Conservation (phyloP, 2,797 vertebrate genomes). For the Emydoidea blandingii region DNA sequence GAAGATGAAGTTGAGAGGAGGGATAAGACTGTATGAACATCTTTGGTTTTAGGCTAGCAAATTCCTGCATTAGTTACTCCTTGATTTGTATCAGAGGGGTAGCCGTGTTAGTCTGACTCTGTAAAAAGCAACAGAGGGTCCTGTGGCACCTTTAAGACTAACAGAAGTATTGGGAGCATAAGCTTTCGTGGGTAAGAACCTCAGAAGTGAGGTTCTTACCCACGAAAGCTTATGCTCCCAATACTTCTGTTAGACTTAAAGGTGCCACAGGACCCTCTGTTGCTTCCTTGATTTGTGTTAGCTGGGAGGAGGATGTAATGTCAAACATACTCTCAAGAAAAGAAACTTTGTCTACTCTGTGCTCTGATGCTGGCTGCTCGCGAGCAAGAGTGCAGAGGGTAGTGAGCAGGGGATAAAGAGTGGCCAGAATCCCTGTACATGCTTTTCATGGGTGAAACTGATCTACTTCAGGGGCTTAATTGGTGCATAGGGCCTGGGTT, state of each 20-base stretch:
- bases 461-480: neutral
- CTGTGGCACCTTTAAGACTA: too few relatives aligned
- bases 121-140: too few relatives aligned
- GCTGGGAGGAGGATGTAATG: neutral
- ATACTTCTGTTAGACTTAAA: too few relatives aligned
- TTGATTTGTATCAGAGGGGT: neutral
- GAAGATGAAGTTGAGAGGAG: conserved; percentile 52
- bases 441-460: neutral
- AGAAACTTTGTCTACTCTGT: neutral
- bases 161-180: too few relatives aligned
- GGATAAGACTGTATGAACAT: conserved; percentile 5
- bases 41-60: neutral
- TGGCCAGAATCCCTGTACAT: neutral
- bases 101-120: too few relatives aligned
- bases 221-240: too few relatives aligned
- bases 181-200: too few relatives aligned
- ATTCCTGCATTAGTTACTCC: neutral
- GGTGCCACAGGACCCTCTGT: too few relatives aligned
- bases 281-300: neutral
- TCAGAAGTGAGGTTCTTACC: too few relatives aligned
- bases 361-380: neutral
- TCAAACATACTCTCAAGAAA: rapidly evolving
- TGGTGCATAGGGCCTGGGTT: neutral
- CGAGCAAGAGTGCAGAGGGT: neutral
- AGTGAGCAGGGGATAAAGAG: neutral